Evolutionary conservation across 2,797 vertebrate genomes (phyloP), one percentile per base, ranked within the genome.

Genomic region (Diplodus sargus): DNA sequence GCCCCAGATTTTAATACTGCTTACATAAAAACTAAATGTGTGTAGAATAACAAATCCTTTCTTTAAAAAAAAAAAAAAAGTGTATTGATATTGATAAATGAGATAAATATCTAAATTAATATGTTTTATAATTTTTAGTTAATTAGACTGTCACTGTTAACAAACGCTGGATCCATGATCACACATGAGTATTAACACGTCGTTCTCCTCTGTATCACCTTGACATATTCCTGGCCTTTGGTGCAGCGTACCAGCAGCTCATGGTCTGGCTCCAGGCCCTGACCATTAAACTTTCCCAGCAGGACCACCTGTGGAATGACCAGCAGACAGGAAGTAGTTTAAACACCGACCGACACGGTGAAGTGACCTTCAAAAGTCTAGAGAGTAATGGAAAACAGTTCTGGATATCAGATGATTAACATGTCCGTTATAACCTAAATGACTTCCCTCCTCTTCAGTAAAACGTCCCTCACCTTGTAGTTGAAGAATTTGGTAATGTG

Each of bases 401-500:
- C 20, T 45, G 0, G 22, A n/a, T 1, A 20, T 79, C 70, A 30
- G 70, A 85, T 87, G 65, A 88, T 85, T 79, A 82, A 85, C 74
- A 16, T 0, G 3, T 2, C 9, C 5, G 54, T 83, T 76, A 66
- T 39, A 20, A 14, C 49, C 74, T 22, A 16, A 69, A 72, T 18
- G 20, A 8, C 49, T 53, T 28, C 0, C 3, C 17, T 3, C 16
- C 7, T 3, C 51, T 23, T 52, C 28, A 15, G 61, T 45, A 15
- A 51, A 62, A 65, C 5, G 16, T 17, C 3, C 34, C 48, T 11
- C 81, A 97, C 98, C 97, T 99, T 99, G 88, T 97, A 98, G 93
- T 96, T 99, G 88, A 99, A 99, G 93, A 99, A 99, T 71, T 95
- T 99, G 11, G 98, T 99, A 4, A 98, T 93, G 9, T 99, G 98